Evolutionary conservation across 2,888 invertebrate species (phyloP).

Genomic region (Seira musarum): DNA sequence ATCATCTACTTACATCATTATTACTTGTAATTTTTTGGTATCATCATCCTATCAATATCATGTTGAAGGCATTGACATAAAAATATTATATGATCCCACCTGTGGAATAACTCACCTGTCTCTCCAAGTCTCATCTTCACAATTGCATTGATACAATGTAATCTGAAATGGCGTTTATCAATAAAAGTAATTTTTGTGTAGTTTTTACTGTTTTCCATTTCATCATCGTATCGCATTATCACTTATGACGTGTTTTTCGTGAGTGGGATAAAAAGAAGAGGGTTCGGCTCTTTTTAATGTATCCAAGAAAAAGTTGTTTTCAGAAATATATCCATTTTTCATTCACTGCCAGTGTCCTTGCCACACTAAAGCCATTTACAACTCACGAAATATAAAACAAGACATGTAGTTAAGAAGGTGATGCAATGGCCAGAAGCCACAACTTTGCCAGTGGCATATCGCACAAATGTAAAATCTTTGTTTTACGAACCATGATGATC

Average conservation of each 20-base stretch:
- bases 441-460: background rate
- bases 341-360: constrained; percentile 44
- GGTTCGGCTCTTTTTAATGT: constrained; percentile 51
- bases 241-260: constrained; percentile 45
- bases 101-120: background rate
- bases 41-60: constrained; percentile 18
- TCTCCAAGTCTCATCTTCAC: background rate
- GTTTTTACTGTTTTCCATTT: constrained; percentile 20
- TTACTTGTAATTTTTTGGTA: constrained; percentile 14
- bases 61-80: background rate
- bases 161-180: no score
- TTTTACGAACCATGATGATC: no score
- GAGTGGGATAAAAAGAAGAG: constrained; percentile 50
- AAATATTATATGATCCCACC: background rate
- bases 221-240: constrained; percentile 32
- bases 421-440: background rate
- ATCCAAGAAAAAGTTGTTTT: background rate
- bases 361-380: constrained; percentile 49
- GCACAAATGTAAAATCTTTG: no score
- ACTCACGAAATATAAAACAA: constrained; percentile 53
- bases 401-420: background rate
- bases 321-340: background rate
- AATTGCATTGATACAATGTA: no score
- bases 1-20: background rate
- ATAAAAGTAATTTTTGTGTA: no score